Conservation (phyloP, 2,113 vertebrate species). For the Paramisgurnus dabryanus region DNA sequence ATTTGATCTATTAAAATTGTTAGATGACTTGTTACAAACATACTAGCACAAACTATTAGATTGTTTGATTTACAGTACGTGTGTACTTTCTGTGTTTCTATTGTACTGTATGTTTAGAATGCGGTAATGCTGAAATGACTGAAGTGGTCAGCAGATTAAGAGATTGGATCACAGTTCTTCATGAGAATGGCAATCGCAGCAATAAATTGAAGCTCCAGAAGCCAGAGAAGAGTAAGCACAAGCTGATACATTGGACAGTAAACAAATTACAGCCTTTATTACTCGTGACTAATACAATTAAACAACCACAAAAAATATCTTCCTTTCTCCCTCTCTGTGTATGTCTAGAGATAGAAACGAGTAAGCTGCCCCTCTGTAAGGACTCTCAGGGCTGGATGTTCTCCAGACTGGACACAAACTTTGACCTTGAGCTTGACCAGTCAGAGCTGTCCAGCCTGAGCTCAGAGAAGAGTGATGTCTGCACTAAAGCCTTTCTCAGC, state of each 20-base stretch:
- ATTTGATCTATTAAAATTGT: too few relatives aligned
- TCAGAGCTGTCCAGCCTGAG: slow-evolving; percentile 91
- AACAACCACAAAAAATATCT: background rate
- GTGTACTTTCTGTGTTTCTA: slow-evolving; percentile 14
- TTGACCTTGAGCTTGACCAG: slow-evolving; percentile 90
- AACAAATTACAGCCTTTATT: background rate
- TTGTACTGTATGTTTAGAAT: slow-evolving; percentile 71
- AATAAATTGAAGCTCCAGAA: slow-evolving; percentile 85
- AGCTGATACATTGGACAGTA: background rate
- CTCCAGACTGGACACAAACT: slow-evolving; percentile 93
- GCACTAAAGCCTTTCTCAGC: slow-evolving; percentile 89
- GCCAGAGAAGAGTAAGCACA: slow-evolving; percentile 87
- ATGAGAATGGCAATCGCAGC: slow-evolving; percentile 86
- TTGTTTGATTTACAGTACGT: background rate
- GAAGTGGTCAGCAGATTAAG: slow-evolving; percentile 87
- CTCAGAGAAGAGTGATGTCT: slow-evolving; percentile 88
- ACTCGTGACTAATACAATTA: background rate
- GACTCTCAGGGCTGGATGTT: slow-evolving; percentile 98
- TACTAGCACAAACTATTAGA: too few relatives aligned
- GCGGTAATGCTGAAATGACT: slow-evolving; percentile 87
- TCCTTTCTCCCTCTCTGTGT: background rate
- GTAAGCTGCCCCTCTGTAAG: slow-evolving; percentile 88
- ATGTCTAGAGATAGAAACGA: slow-evolving; percentile 83
- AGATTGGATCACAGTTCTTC: slow-evolving; percentile 95
- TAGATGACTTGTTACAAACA: too few relatives aligned